Conservation (phyloP, 2,888 invertebrate species). For the Drosophila nigricruria region DNA sequence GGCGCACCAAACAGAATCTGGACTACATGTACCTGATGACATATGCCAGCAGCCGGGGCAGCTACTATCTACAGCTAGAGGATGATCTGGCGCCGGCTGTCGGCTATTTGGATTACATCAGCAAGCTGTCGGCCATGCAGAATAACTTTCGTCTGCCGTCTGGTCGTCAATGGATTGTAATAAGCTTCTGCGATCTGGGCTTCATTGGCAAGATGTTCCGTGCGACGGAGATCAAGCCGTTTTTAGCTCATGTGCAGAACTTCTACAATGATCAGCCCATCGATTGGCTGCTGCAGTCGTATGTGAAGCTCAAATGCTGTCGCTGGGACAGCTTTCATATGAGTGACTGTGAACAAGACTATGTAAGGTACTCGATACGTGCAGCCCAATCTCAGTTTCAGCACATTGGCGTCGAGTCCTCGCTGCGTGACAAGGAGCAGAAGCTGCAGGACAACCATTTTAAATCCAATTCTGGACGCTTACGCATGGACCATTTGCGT, state of each 20-base stretch:
- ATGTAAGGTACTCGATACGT: slow-evolving; percentile 12
- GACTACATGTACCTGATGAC: slow-evolving; percentile 63
- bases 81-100: slow-evolving; percentile 42
- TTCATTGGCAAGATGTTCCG: slow-evolving; percentile 61
- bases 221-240: slow-evolving; percentile 24
- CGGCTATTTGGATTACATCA: slow-evolving; percentile 46
- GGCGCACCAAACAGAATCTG: slow-evolving; percentile 62
- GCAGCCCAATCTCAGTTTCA: slow-evolving; percentile 52
- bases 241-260: slow-evolving; percentile 37
- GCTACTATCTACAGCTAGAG: slow-evolving; percentile 59
- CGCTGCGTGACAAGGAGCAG: slow-evolving; percentile 41
- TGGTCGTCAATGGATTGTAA: slow-evolving; percentile 40
- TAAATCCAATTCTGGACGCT: not conserved
- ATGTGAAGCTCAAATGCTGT: slow-evolving; percentile 46
- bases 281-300: slow-evolving; percentile 60
- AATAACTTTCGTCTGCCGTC: slow-evolving; percentile 37
- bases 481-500: slow-evolving; percentile 45
- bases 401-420: slow-evolving; percentile 46
- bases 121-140: slow-evolving; percentile 31
- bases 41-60: slow-evolving; percentile 53
- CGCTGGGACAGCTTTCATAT: slow-evolving; percentile 34
- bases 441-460: slow-evolving; percentile 16
- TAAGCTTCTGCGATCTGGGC: slow-evolving; percentile 56
- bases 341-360: slow-evolving; percentile 24
- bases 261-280: slow-evolving; percentile 61